Base-by-base conservation (phyloP, 23 tunicate species). In the Halocynthia roretzi region DNA sequence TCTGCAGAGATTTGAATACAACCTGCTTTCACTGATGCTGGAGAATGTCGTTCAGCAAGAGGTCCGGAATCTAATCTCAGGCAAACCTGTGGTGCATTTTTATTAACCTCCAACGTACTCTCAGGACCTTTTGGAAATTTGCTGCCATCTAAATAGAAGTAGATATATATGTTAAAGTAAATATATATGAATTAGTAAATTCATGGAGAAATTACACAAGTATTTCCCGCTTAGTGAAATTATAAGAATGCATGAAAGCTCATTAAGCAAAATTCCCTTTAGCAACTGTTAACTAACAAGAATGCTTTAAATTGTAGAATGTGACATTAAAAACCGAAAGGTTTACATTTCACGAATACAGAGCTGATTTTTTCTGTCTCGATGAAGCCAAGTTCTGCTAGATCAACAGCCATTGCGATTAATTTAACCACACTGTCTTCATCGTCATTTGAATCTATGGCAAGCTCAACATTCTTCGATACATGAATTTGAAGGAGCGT, bases 21-120 rank as follows among this genome's bases (percentile, higher is more conserved):
- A 10, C 75, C 60, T 12, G 67, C 76, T 20, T 57, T 22, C 54
- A 44, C 66, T 50, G 78, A 51, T 7, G 62, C 67, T 5, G 83
- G 61, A 49, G 82, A 56, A 53, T 68, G 78, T 17, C 88, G 56
- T 15, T 54, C 18, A 10, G 88, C 88, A 19, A 70, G 81, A 7
- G 61, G 71, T 9, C 88, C 88, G 0, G 88, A 66, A 50, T 84
- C 88, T 6, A 84, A 71, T 21, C 88, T 40, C 76, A 84, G 56
- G 56, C 88, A 70, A 6, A 84, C n/a, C n/a, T 74, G 55, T 21
- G 83, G 63, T 49, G 51, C 44, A 31, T 31, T 31, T 31, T 31
- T 31, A 31, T 31, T 4, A 31, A 31, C 44, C 4, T 31, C 44
- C 44, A 31, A 31, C 44, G 4, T 1, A 31, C 44, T 0, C 44